phyloP scores from a whole-genome alignment of 2,797 vertebrate species.

The Lacerta agilis region DNA sequence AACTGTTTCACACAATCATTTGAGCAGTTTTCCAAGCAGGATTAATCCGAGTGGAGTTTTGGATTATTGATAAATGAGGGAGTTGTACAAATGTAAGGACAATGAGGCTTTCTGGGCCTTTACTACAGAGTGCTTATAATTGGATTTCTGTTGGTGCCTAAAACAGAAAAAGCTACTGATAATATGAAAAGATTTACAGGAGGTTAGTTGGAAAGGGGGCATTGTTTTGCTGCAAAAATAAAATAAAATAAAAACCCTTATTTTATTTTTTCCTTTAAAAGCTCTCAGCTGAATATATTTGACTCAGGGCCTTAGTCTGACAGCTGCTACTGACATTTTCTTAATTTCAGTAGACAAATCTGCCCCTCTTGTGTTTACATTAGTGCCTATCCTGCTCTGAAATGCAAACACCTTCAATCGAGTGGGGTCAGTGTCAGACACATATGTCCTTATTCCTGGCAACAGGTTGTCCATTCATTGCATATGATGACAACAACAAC shows the following conservation, averaged over 20 bases:
- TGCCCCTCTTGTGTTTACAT: conserved; percentile 59
- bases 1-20: conserved; percentile 55
- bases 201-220: rapidly evolving
- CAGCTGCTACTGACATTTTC: conserved; percentile 48
- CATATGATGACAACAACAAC: conserved; percentile 17
- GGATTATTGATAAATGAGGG: conserved; percentile 37
- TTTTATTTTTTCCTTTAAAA: not conserved
- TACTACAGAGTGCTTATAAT: conserved; percentile 5
- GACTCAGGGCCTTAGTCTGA: conserved; percentile 32
- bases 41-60: conserved; percentile 30
- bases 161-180: not conserved
- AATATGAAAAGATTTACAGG: not conserved
- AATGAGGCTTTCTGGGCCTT: not conserved
- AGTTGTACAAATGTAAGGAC: not conserved
- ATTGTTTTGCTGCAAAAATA: not conserved
- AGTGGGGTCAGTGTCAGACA: conserved; percentile 25
- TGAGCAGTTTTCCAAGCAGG: conserved; percentile 20
- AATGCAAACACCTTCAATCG: conserved; percentile 42
- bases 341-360: conserved; percentile 57
- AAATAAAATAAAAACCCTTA: not conserved
- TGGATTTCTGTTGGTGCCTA: not conserved
- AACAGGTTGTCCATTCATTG: conserved; percentile 46
- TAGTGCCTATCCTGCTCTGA: conserved; percentile 47
- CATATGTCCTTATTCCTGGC: conserved; percentile 52
- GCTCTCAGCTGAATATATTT: conserved; percentile 35